These are phyloP conservation scores for Norana najaformis DNA, from an alignment of 2,888 invertebrate genomes.

Conservation along the genomic window DNA sequence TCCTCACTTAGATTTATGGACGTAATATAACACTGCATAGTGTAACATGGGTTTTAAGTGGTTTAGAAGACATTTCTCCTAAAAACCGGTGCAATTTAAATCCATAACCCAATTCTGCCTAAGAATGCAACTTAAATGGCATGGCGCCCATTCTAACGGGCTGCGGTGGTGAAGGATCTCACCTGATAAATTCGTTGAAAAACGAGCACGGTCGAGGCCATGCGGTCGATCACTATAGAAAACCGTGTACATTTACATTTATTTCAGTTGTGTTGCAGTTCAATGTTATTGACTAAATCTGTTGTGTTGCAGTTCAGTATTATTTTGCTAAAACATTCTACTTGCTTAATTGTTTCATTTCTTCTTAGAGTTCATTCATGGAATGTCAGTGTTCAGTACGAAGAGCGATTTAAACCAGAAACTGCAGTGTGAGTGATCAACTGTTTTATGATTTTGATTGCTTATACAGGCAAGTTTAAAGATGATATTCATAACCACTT, in stretches of 20 bases:
- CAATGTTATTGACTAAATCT: too few species aligned
- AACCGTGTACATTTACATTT: too few species aligned
- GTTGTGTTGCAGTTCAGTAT: neutral
- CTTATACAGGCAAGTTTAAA: neutral
- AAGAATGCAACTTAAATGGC: too few species aligned
- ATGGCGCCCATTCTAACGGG: too few species aligned
- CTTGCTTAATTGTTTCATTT: neutral
- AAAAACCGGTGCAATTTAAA: too few species aligned
- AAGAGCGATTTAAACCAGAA: slow-evolving; percentile 25
- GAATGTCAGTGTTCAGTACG: slow-evolving; percentile 30
- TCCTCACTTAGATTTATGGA: neutral
- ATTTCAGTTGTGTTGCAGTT: neutral
- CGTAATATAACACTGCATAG: neutral
- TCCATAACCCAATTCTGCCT: neutral
- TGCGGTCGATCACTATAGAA: too few species aligned
- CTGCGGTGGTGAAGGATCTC: too few species aligned
- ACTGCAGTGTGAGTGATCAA: slow-evolving; percentile 27
- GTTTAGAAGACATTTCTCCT: neutral
- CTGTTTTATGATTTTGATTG: neutral
- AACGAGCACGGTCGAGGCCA: too few species aligned
- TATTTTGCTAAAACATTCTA: neutral
- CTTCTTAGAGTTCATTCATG: slow-evolving; percentile 27
- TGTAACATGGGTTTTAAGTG: too few species aligned
- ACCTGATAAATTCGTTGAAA: too few species aligned
- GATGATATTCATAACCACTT: neutral